Base-by-base conservation (phyloP, 53 echinoderm and acorn worm species). In the Echinarachnius parma region DNA sequence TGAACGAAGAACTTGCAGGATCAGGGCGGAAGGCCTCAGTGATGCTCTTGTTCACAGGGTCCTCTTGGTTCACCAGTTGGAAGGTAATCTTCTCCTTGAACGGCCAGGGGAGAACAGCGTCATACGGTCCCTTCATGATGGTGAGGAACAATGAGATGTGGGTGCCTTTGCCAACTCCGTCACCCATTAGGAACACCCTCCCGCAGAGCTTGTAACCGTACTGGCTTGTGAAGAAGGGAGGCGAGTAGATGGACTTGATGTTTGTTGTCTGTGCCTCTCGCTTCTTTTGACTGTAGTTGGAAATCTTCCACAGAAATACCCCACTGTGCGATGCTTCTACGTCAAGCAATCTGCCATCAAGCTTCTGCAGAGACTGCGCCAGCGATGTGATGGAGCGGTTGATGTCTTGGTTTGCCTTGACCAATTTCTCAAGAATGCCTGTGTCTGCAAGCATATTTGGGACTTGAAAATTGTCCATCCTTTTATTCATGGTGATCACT, bases 1-100 rank as follows among this genome's bases (percentile, higher is more conserved):
- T 64, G 63, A 93, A 93, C 1, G 86, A 86, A 27, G 77, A 80
- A 31, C 86, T 86, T n/a, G 61, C 53, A 1, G 90, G 90, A 62
- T 93, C 93, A 15, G 93, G 93, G 16, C 90, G 46, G 59, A 93
- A 93, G 60, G 86, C 80, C 20, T 93, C 93, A 15, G 86, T 72
- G 50, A 88, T 59, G 56, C 75, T 62, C 70, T 33, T 69, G 52
- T 50, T 53, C 4, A 66, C 30, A 1, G 75, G 55, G 7, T 55
- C 75, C 14, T 34, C 75, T 37, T 81, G 82, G 64, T 81, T 81
- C 19, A 81, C 32, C 31, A 81, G 28, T 15, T 75, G 52, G 53
- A 81, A 75, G 10, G 53, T 65, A 9, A 83, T 77, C 31, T 67
- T 77, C 27, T 77, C 77, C 23, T 39, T 55, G 52, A 83, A 83